Evolutionary conservation across 2,888 invertebrate species (phyloP), one percentile per base, ranked within the genome.

Genomic region (Nemapogon koenigi): DNA sequence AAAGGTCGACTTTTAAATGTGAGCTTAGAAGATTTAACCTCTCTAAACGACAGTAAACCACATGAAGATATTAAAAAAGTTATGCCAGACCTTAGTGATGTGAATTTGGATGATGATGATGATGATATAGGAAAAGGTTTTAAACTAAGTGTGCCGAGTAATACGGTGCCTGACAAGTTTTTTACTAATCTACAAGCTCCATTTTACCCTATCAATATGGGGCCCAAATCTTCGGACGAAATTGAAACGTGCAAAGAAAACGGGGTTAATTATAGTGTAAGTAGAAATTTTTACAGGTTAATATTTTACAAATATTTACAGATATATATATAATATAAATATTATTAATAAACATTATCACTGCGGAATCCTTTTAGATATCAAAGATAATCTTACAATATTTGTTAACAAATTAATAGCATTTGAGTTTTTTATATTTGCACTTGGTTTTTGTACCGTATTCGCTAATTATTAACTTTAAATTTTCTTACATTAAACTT

Each of bases 91-190:
- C 70, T 91, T n/a, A 90, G 90, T 57, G 89, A 91, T 59, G 88
- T 91, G 14, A 89, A 84, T 50, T 83, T 91, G 78, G 87, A 88
- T 48, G 82, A 82, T 42, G 83, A 88, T 36, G 88, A 86, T 10
- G 70, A 71, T 1, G 72, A 71, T 10, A 50, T 54, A 2, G 48
- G 58, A 0, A 57, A n/a, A 55, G 39, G 41, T 58, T 25, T 45
- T 16, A 43, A n/a, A n/a, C n/a, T n/a, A n/a, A n/a, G n/a, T n/a
- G n/a, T n/a, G n/a, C n/a, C n/a, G n/a, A n/a, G n/a, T n/a, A n/a
- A n/a, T 36, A 48, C 59, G 3, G 60, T 72, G 13, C 48, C 66
- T n/a, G 71, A 75, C 43, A 73, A 71, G 44, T 75, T 76, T 43
- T 76, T 62, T 42, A 50, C 62, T 1, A 73, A 73, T 43, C 52